phyloP scores from a whole-genome alignment of 2,113 vertebrate species.

The Antigone vipio region DNA sequence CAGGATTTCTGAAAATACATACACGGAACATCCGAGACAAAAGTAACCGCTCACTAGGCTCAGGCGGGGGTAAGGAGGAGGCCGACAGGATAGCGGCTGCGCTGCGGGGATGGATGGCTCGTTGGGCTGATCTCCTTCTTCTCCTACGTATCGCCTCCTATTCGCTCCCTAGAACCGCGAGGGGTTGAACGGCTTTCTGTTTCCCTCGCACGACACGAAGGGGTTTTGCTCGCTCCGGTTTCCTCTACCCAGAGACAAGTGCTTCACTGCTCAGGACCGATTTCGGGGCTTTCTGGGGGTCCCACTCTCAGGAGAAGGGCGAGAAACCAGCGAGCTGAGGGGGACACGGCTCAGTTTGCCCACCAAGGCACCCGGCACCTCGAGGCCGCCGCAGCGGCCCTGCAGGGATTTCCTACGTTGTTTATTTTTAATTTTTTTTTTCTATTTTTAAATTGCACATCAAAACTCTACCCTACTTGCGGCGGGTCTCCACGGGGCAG shows the following conservation, averaged over 20 bases:
- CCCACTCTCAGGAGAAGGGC: neutral
- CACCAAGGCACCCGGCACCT: neutral
- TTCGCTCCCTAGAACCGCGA: neutral
- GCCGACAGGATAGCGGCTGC: neutral
- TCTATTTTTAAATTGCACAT: neutral
- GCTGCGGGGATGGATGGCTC: neutral
- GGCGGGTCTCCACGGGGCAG: neutral
- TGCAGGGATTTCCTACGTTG: neutral
- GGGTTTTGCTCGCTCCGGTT: neutral
- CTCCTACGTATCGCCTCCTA: neutral
- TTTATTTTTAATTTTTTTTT: too few relatives aligned
- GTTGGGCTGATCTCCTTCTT: neutral
- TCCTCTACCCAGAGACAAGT: neutral
- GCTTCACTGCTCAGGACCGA: neutral
- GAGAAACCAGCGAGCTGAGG: neutral
- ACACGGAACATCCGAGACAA: neutral
- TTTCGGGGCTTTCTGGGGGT: neutral
- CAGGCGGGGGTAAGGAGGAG: neutral
- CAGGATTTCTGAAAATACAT: slow-evolving; percentile 3
- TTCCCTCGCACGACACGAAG: neutral
- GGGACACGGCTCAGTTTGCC: neutral
- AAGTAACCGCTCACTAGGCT: neutral
- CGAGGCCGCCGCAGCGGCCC: neutral
- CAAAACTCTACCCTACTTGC: neutral
- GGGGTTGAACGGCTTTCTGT: neutral